Evolutionary conservation across 2,113 vertebrate species (phyloP), one percentile per base, ranked within the genome.

Genomic region (Neomonachus schauinslandi): DNA sequence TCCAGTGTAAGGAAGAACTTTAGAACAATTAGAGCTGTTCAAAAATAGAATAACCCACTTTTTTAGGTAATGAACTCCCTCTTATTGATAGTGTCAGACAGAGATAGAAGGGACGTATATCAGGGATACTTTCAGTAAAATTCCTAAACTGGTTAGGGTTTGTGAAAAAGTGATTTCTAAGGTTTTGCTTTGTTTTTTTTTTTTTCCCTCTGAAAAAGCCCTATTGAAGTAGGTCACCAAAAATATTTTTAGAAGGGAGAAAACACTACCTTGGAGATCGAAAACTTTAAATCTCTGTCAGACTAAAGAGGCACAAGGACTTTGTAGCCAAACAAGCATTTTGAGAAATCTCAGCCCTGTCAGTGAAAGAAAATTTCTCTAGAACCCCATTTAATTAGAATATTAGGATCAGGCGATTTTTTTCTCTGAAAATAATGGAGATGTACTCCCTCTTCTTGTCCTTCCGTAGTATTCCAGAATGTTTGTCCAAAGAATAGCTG

Each of bases 401-500:
- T 94, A 49, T 84, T 93, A 88, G 13, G 72, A 97, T 97, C 95
- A 97, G 65, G 51, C 21, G 97, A 57, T 95, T 98, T 98, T 96
- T 79, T 94, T 97, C 94, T 97, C 92, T 91, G 93, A 87, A 84
- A 97, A 98, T 93, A 98, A 83, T 94, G 93, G 94, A 98, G 80
- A 97, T 98, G 97, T 93, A 69, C 72, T 94, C n/a, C 24, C 15
- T 84, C 21, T 94, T 80, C 83, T 96, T 95, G 69, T 89, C 24
- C 63, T 72, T 89, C 90, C 31, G 26, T 49, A 86, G 93, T 42
- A 7, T 98, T 99, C 63, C 87, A 98, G 96, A 98, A 96, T 94
- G 92, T 98, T 98, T 98, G 94, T 95, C 42, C 92, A 96, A 98
- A 97, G 97, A 98, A 98, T 97, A 97, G 98, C 81, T 99, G 98